These are phyloP conservation scores for Drosophila virilis DNA, from an alignment of 1,140 invertebrate genomes.

Conservation along the genomic window DNA sequence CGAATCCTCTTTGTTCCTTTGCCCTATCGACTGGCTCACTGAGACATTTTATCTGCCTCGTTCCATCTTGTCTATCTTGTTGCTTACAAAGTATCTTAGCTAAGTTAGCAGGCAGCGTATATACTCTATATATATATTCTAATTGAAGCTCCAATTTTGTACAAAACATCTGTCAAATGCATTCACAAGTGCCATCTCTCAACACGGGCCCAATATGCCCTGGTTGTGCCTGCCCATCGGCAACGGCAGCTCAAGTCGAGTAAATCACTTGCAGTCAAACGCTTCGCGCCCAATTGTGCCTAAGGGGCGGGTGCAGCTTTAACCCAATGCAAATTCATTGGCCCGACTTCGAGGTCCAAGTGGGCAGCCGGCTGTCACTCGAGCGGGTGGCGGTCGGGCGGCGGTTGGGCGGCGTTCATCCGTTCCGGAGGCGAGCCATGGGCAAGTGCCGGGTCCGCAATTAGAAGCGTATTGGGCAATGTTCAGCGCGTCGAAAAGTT, in stretches of 20 bases:
- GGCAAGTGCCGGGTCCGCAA: slow-evolving; percentile 61
- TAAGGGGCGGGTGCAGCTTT: slow-evolving; percentile 3
- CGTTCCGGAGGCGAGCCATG: neutral
- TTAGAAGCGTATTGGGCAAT: slow-evolving; percentile 76
- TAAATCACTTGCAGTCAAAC: slow-evolving; percentile 68
- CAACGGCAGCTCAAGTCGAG: slow-evolving; percentile 36
- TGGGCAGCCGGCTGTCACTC: slow-evolving; percentile 24
- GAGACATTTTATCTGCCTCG: no score
- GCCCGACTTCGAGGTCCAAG: slow-evolving; percentile 50
- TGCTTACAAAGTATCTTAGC: no score
- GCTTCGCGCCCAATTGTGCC: slow-evolving; percentile 1
- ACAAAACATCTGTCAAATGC: no score
- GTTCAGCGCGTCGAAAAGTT: slow-evolving; percentile 52
- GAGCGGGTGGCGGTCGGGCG: neutral
- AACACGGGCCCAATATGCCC: neutral
- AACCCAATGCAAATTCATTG: slow-evolving; percentile 71
- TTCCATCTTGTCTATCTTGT: no score
- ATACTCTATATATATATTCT: no score
- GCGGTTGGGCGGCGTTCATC: neutral
- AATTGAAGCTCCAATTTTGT: no score
- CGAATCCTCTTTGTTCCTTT: no score
- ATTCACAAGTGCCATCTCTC: neutral
- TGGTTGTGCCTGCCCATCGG: neutral
- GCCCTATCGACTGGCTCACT: no score
- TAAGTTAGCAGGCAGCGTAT: no score